Evolutionary conservation across 1,140 invertebrate species (phyloP).

Genomic region (Drosophila sucinea): DNA sequence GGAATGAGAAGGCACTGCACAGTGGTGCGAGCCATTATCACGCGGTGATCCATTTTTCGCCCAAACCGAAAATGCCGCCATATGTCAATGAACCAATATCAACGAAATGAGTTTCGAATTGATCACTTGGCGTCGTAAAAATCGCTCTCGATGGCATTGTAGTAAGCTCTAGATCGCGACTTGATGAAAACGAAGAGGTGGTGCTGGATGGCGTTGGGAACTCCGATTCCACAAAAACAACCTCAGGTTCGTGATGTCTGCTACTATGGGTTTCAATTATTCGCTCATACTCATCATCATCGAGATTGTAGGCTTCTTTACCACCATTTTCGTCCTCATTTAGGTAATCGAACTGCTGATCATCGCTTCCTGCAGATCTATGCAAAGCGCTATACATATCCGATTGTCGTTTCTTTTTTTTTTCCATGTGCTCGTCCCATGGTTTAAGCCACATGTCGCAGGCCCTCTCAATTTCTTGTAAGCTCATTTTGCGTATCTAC

Average conservation of each 20-base stretch:
- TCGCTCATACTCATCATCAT: slow-evolving; percentile 1
- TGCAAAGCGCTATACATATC: not conserved
- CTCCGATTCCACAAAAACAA: not conserved
- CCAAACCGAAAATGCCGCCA: slow-evolving; percentile 80
- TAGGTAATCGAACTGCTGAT: not conserved
- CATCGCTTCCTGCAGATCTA: not conserved
- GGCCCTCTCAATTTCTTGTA: slow-evolving; percentile 36
- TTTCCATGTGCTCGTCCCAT: not conserved
- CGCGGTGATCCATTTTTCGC: slow-evolving; percentile 85
- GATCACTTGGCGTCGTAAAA: not conserved
- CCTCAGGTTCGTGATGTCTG: not conserved
- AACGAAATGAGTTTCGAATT: slow-evolving; percentile 61
- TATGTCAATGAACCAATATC: slow-evolving; percentile 71
- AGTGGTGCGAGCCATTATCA: slow-evolving; percentile 84
- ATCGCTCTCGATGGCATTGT: not conserved
- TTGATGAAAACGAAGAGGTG: not conserved
- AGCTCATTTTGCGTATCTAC: slow-evolving; percentile 53
- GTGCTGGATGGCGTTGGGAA: not conserved
- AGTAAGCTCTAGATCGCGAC: not conserved
- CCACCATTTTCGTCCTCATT: not conserved
- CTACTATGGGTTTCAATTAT: slow-evolving; percentile 4
- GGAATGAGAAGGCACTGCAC: slow-evolving; percentile 85
- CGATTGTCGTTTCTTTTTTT: slow-evolving; percentile 7
- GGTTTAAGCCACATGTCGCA: slow-evolving; percentile 10
- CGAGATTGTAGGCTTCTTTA: not conserved